A percentile compares a stretch with the other conserved stretches of the same genome.
Evolutionary conservation across 2,113 vertebrate genomes (phyloP).

Genomic region (Probosciger aterrimus): DNA sequence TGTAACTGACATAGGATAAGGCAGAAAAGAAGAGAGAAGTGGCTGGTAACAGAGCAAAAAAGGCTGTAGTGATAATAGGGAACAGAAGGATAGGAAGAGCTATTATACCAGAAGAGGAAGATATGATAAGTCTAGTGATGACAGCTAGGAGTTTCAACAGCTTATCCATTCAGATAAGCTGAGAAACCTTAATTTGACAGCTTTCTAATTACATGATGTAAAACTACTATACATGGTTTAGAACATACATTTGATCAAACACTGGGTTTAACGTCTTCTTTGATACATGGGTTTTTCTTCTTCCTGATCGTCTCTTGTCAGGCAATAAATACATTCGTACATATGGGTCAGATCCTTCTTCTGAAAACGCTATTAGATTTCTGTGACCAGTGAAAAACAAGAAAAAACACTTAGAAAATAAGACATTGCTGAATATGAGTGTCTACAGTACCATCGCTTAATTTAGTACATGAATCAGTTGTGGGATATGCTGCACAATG

Average conservation of each 20-base stretch:
- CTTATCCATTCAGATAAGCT: background rate
- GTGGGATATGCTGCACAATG: background rate
- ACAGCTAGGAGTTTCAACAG: background rate
- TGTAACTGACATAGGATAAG: background rate
- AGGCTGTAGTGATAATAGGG: background rate
- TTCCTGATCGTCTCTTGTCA: slow-evolving; percentile 91
- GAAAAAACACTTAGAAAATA: background rate
- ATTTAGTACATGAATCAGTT: background rate
- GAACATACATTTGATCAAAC: slow-evolving; percentile 88
- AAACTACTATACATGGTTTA: background rate
- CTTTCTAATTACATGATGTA: background rate
- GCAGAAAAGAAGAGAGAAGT: background rate
- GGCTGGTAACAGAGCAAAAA: background rate
- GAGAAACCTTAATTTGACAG: background rate
- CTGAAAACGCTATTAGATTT: slow-evolving; percentile 91
- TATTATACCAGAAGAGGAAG: background rate
- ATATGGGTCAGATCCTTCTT: slow-evolving; percentile 91
- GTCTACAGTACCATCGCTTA: background rate
- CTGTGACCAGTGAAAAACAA: slow-evolving; percentile 64
- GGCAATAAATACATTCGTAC: slow-evolving; percentile 94
- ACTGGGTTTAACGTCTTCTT: slow-evolving; percentile 92
- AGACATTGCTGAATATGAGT: background rate
- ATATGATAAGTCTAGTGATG: background rate
- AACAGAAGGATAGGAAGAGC: background rate
- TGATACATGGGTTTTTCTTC: slow-evolving; percentile 90